Base-by-base conservation (phyloP, 2,797 vertebrate species). In the Protonibea diacanthus region DNA sequence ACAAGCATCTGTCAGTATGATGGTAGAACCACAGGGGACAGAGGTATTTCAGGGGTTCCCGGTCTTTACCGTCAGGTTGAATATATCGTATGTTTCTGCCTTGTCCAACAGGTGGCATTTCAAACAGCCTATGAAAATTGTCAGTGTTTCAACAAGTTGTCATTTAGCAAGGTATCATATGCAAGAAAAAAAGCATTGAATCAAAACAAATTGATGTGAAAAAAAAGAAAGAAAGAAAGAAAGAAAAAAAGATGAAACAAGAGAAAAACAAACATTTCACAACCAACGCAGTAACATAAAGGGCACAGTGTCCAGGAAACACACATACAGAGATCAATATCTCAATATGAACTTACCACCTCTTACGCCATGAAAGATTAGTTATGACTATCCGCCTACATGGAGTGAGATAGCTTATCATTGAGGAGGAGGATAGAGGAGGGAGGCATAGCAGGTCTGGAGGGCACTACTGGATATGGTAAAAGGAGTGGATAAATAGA, bases 1-100 rank as follows among this genome's bases (percentile, higher is more conserved):
- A 65, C 48, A 58, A 71, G 70, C 40, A 81, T 85, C 29, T 71
- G 58, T 85, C 84, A 78, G 47, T 11, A 15, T 66, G 78, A 77
- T 0, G 14, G 62, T 10, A 55, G 71, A 79, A 68, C 42, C 67
- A 29, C 60, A n/a, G 59, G 9, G 49, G 48, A 47, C 21, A 47
- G 21, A 75, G 29, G 57, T 8, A 6, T 72, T 71, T 71, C 18
- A 55, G 40, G 21, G 45, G 59, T 85, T 58, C 45, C n/a, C 47
- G 57, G 14, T 68, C 27, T 74, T 65, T 17, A 45, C 10, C 21
- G 38, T 3, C 23, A 49, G 57, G 58, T 60, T 67, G 42, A 59
- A 38, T 59, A 51, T 47, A 52, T 44, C 42, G 15, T 27, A 40
- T 33, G 29, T 29, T 53, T 63, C 44, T 63, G 60, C 61, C 13